Conservation (phyloP, 2,797 vertebrate genomes). For the Poecilia picta region DNA sequence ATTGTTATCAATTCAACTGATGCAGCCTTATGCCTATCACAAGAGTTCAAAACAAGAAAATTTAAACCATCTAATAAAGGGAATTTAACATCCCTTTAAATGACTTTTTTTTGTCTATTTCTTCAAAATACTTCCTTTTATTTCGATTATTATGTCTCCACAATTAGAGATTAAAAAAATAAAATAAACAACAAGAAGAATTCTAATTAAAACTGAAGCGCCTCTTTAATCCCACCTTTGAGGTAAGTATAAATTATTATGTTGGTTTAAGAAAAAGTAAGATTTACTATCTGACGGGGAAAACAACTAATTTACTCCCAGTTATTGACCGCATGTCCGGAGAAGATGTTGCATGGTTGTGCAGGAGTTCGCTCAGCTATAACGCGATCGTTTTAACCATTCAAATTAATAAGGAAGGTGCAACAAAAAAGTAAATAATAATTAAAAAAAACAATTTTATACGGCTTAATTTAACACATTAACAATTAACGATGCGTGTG, state of each 20-base stretch:
- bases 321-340: slow-evolving; percentile 3
- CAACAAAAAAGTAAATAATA: not conserved
- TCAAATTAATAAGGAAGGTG: not conserved
- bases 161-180: not conserved
- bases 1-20: not conserved
- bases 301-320: slow-evolving; percentile 1
- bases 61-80: not conserved
- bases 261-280: slow-evolving; percentile 26
- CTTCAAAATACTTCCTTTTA: slow-evolving; percentile 18
- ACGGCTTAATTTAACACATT: not conserved
- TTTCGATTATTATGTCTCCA: not conserved
- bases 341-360: not conserved
- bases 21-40: not conserved
- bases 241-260: slow-evolving; percentile 72
- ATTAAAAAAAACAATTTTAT: not conserved
- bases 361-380: not conserved
- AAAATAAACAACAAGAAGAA: not conserved
- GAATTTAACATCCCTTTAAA: slow-evolving; percentile 1
- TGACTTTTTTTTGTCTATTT: not conserved
- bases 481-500: not conserved
- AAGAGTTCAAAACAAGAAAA: not conserved
- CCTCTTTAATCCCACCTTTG: slow-evolving; percentile 38
- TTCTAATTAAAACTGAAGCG: slow-evolving; percentile 28
- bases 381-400: not conserved
- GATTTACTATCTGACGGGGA: slow-evolving; percentile 4